Conservation (phyloP, 2,797 vertebrate genomes). For the Brachyrhaphis roseni region DNA sequence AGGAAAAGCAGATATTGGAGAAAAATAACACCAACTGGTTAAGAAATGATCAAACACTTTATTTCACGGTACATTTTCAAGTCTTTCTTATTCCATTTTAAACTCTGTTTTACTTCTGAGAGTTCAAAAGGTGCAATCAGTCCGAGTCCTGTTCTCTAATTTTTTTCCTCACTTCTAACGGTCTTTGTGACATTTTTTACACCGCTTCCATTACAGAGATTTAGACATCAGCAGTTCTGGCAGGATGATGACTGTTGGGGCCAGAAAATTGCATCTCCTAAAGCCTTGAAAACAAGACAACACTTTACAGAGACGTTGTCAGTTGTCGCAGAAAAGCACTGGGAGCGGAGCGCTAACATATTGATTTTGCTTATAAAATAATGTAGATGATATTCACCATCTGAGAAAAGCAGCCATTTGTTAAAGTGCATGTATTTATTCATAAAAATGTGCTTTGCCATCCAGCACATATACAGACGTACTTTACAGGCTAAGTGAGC, state of each 20-base stretch:
- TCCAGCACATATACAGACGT: background rate
- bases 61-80: background rate
- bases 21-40: background rate
- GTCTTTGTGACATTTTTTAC: background rate
- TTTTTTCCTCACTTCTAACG: conserved; percentile 6
- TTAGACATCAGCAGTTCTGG: conserved; percentile 6
- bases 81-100: background rate
- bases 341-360: background rate
- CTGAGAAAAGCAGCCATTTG: background rate
- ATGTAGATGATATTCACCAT: background rate
- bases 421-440: background rate
- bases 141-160: background rate
- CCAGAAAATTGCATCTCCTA: background rate
- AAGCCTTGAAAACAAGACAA: conserved; percentile 14
- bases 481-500: background rate
- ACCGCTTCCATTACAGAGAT: background rate
- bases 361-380: background rate
- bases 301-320: background rate
- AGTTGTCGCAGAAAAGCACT: background rate
- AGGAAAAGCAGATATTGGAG: background rate
- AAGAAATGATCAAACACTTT: background rate
- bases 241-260: conserved; percentile 1
- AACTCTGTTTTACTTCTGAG: background rate
- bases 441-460: background rate
- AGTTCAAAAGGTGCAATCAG: conserved; percentile 8